phyloP scores from a whole-genome alignment of 2,888 invertebrate species.

The Esperia sulphurella region DNA sequence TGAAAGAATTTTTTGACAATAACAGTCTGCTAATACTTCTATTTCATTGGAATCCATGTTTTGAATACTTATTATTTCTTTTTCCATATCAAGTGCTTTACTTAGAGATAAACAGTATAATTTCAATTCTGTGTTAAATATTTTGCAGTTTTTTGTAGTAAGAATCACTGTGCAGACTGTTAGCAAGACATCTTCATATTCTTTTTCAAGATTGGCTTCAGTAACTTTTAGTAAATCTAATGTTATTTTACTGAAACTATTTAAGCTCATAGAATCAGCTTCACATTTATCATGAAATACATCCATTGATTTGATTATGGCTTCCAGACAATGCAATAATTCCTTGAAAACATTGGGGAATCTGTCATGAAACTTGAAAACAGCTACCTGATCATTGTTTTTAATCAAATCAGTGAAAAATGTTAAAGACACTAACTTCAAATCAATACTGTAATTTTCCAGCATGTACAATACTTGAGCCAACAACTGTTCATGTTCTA shows the following conservation, averaged over 20 bases:
- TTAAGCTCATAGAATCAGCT: conserved; percentile 35
- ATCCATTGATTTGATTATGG: conserved; percentile 40
- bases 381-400: conserved; percentile 44
- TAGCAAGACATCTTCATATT: conserved; percentile 28
- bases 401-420: conserved; percentile 53
- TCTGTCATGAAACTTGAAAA: conserved; percentile 34
- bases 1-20: conserved; percentile 36
- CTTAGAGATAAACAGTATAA: conserved; percentile 47
- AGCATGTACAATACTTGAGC: conserved; percentile 43
- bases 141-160: conserved; percentile 27
- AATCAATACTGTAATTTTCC: conserved; percentile 52
- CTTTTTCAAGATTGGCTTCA: conserved; percentile 20
- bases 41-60: conserved; percentile 47
- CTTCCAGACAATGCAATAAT: conserved; percentile 41
- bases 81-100: conserved; percentile 36
- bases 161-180: conserved; percentile 48
- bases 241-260: conserved; percentile 39
- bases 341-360: conserved; percentile 42
- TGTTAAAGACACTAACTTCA: conserved; percentile 50
- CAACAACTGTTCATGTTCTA: conserved; percentile 36
- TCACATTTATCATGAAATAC: conserved; percentile 54
- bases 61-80: conserved; percentile 38
- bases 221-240: conserved; percentile 34
- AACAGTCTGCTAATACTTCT: conserved; percentile 39
- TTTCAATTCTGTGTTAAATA: conserved; percentile 47